Evolutionary conservation across 2,888 invertebrate genomes (phyloP).

Genomic region (Spodoptera picta): DNA sequence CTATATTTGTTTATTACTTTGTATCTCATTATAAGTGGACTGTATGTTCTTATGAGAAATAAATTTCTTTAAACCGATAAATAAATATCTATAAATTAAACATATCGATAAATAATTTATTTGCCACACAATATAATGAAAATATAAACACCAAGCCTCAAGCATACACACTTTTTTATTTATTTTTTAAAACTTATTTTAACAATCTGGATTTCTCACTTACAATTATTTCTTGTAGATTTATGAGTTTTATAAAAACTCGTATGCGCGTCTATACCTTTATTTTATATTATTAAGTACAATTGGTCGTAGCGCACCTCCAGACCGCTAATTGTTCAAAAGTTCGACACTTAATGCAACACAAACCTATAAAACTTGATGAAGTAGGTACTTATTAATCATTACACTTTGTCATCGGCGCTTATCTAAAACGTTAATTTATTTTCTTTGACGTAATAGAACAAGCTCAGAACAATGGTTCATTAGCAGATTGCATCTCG

Average conservation of each 20-base stretch:
- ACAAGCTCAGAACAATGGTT: slow-evolving; percentile 36
- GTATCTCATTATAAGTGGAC: too few species aligned
- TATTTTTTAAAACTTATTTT: slow-evolving; percentile 25
- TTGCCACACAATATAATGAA: slow-evolving; percentile 1
- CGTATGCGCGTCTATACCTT: not conserved
- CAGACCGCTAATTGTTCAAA: not conserved
- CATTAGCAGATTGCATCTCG: slow-evolving; percentile 33
- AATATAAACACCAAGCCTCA: slow-evolving; percentile 15
- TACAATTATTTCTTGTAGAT: too few species aligned
- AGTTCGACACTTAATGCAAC: slow-evolving; percentile 54
- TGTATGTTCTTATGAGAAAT: too few species aligned
- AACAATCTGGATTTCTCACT: not conserved
- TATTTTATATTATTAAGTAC: not conserved
- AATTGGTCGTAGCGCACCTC: too few species aligned
- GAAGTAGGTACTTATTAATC: slow-evolving; percentile 39
- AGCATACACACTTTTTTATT: slow-evolving; percentile 4
- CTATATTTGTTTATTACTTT: too few species aligned
- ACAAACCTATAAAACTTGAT: slow-evolving; percentile 47
- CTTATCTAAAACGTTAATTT: slow-evolving; percentile 57
- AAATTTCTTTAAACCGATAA: too few species aligned
- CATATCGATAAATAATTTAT: slow-evolving; percentile 2
- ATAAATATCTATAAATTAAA: not conserved
- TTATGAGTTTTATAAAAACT: too few species aligned
- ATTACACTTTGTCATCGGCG: slow-evolving; percentile 40
- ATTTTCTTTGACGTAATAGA: slow-evolving; percentile 39